Conservation (phyloP, 2,113 vertebrate species). For the Phrynosoma blainvillii region DNA sequence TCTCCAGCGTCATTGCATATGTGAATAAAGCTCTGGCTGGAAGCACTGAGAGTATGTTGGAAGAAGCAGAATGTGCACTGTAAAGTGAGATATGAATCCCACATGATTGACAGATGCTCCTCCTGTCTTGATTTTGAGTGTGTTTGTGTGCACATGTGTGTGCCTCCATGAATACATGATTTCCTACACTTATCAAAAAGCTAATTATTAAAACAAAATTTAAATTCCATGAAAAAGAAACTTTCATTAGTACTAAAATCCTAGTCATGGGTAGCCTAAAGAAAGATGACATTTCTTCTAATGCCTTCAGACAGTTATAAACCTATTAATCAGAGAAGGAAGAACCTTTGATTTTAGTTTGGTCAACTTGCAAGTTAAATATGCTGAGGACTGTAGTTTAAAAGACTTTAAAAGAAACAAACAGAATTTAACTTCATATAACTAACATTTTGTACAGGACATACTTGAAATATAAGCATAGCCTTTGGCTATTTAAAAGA, state of each 20-base stretch:
- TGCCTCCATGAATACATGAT: neutral
- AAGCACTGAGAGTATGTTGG: rapidly evolving
- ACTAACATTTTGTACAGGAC: neutral
- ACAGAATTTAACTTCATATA: neutral
- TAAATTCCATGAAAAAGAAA: neutral
- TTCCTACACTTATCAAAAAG: neutral
- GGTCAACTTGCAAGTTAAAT: neutral
- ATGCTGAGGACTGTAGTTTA: neutral
- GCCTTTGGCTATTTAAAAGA: neutral
- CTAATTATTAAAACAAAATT: neutral
- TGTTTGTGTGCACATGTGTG: neutral
- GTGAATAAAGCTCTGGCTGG: neutral
- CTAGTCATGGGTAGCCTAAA: rapidly evolving
- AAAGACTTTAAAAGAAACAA: neutral
- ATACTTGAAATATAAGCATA: neutral
- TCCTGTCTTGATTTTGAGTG: neutral
- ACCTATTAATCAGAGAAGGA: neutral
- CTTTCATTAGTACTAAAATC: neutral
- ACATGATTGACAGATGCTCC: neutral
- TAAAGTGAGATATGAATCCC: rapidly evolving
- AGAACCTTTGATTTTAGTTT: neutral
- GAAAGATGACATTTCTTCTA: neutral
- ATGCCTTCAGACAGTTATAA: neutral
- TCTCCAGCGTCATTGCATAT: neutral
- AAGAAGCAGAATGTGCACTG: rapidly evolving